Conservation (phyloP, 2,797 vertebrate genomes). For the Xiphophorus birchmanni region DNA sequence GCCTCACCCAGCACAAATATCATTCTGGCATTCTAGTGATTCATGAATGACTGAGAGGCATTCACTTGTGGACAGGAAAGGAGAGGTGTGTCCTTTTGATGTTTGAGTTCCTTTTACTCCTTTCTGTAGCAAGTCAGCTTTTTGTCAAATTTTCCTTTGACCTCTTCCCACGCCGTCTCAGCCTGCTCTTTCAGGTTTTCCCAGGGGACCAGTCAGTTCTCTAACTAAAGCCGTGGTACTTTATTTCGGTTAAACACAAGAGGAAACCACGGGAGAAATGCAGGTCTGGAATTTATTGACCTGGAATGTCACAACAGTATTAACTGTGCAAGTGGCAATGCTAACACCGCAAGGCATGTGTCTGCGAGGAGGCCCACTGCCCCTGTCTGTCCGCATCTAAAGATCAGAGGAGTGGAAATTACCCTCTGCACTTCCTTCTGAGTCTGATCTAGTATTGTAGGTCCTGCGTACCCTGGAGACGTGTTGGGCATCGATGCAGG, state of each 20-base stretch:
- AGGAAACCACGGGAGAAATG: slow-evolving; percentile 38
- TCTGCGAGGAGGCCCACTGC: slow-evolving; percentile 59
- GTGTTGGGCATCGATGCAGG: slow-evolving; percentile 30
- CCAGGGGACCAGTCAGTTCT: neutral
- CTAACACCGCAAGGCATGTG: slow-evolving; percentile 67
- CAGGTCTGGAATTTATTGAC: slow-evolving; percentile 64
- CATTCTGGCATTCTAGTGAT: slow-evolving; percentile 59
- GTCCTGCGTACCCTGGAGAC: slow-evolving; percentile 41
- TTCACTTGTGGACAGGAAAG: slow-evolving; percentile 45
- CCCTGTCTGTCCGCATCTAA: slow-evolving; percentile 53
- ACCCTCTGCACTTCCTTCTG: slow-evolving; percentile 44
- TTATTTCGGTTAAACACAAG: slow-evolving; percentile 16
- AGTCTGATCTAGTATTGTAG: slow-evolving; percentile 59
- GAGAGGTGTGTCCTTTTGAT: slow-evolving; percentile 42
- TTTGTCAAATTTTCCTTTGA: slow-evolving; percentile 19
- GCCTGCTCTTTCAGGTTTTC: slow-evolving; percentile 28
- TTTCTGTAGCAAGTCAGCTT: slow-evolving; percentile 19
- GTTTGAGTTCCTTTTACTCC: slow-evolving; percentile 35
- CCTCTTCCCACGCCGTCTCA: slow-evolving; percentile 7
- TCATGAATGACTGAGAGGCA: slow-evolving; percentile 57
- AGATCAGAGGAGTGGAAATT: slow-evolving; percentile 66
- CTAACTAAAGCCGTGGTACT: neutral
- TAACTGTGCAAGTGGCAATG: slow-evolving; percentile 65
- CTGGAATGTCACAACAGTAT: slow-evolving; percentile 66
- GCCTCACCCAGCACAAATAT: slow-evolving; percentile 70